Evolutionary conservation across 1,140 invertebrate species (phyloP).

Genomic region (Holotrichia oblita): DNA sequence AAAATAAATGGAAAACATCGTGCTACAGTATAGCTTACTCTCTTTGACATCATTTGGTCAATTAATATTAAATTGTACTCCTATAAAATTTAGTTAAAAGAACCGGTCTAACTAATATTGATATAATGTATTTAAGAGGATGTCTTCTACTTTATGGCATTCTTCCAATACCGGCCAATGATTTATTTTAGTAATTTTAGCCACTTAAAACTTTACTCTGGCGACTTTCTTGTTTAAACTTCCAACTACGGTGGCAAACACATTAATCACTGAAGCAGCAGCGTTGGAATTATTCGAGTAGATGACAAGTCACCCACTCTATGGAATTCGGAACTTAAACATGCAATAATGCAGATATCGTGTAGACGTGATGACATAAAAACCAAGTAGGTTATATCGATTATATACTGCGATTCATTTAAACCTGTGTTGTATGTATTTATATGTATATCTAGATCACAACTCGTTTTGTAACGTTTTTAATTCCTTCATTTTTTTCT

Average conservation of each 20-base stretch:
- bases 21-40: no score
- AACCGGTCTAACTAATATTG: conserved; percentile 4
- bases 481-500: no score
- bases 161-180: conserved; percentile 11
- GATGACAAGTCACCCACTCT: background rate
- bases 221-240: conserved; percentile 6
- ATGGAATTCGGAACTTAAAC: background rate
- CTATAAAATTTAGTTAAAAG: no score
- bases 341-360: conserved; percentile 6
- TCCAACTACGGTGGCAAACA: background rate
- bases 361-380: no score
- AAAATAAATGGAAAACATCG: no score
- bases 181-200: conserved; percentile 14
- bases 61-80: no score
- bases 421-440: no score
- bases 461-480: no score
- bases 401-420: no score
- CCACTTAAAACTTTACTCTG: conserved; percentile 1
- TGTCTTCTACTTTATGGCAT: background rate
- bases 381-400: no score
- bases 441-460: no score
- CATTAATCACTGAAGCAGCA: background rate
- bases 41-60: no score
- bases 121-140: background rate
- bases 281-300: background rate